Evolutionary conservation across 64 coral and sea anemone genomes (phyloP).

Genomic region (Pocillopora verrucosa): DNA sequence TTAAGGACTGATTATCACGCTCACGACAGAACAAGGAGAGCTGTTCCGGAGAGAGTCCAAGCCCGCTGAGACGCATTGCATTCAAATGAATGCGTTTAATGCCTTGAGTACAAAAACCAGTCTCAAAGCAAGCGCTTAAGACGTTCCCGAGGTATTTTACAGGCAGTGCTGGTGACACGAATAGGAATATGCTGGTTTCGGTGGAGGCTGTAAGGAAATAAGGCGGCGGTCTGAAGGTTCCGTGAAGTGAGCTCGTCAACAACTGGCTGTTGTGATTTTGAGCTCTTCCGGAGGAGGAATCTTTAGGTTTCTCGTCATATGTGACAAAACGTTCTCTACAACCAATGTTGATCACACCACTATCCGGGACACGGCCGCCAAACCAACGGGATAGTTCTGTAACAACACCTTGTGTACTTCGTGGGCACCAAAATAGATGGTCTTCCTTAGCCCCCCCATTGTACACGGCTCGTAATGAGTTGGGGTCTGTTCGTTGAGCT

Average conservation of each 20-base stretch:
- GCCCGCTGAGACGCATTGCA: constrained; percentile 40
- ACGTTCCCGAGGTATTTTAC: constrained; percentile 62
- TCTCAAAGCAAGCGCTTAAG: constrained; percentile 54
- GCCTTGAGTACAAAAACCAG: constrained; percentile 73
- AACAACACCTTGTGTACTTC: constrained; percentile 53
- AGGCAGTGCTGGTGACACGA: constrained; percentile 80
- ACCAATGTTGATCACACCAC: constrained; percentile 64
- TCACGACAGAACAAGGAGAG: constrained; percentile 68
- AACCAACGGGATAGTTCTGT: constrained; percentile 85
- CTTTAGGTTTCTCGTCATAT: not conserved
- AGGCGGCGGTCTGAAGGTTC: constrained; percentile 55
- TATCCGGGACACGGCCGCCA: constrained; percentile 77
- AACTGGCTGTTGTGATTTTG: constrained; percentile 4
- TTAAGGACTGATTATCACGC: constrained; percentile 22
- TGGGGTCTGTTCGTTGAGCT: constrained; percentile 75
- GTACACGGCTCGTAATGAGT: constrained; percentile 87
- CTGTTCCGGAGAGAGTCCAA: constrained; percentile 72
- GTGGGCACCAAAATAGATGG: constrained; percentile 85
- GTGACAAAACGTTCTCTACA: constrained; percentile 15
- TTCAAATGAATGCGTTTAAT: constrained; percentile 60
- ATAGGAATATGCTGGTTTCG: constrained; percentile 61
- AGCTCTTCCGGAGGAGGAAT: not conserved
- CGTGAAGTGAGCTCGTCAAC: constrained; percentile 24
- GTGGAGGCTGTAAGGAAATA: constrained; percentile 66
- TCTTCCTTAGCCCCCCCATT: constrained; percentile 67